phyloP scores from a whole-genome alignment of 2,888 invertebrate species.

The Agonum fuliginosum region DNA sequence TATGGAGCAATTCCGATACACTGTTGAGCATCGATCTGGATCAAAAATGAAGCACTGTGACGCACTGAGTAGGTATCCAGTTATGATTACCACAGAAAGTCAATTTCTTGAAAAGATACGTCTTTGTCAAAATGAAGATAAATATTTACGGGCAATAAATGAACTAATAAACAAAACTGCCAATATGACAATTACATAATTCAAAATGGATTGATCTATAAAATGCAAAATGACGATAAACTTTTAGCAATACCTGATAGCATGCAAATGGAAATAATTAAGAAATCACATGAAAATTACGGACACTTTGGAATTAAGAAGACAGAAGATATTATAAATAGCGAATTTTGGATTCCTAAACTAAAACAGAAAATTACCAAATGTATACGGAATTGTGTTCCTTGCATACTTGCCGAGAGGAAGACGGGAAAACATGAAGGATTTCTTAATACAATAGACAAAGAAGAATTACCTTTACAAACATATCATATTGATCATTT shows the following conservation, averaged over 20 bases:
- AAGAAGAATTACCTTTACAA: slow-evolving; percentile 66
- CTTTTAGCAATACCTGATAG: background rate
- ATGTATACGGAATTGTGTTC: slow-evolving; percentile 12
- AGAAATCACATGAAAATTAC: slow-evolving; percentile 12
- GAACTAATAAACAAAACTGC: background rate
- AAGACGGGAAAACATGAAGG: slow-evolving; percentile 67
- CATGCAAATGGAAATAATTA: slow-evolving; percentile 12
- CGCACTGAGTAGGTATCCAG: slow-evolving; percentile 10
- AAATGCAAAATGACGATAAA: background rate
- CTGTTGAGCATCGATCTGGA: slow-evolving; percentile 16
- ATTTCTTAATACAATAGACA: slow-evolving; percentile 66
- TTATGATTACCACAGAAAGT: background rate
- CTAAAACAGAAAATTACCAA: background rate
- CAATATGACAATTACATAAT: slow-evolving; percentile 1
- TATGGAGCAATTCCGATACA: slow-evolving; percentile 26
- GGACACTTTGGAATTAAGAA: slow-evolving; percentile 33
- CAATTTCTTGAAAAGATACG: background rate
- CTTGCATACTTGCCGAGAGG: slow-evolving; percentile 5
- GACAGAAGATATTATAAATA: slow-evolving; percentile 7
- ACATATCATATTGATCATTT: slow-evolving; percentile 69
- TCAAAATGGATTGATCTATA: slow-evolving; percentile 13
- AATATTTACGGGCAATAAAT: background rate
- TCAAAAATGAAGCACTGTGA: slow-evolving; percentile 35
- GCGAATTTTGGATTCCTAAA: slow-evolving; percentile 13
- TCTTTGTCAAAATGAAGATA: background rate